Evolutionary conservation across 2,113 vertebrate genomes (phyloP).

Genomic region (Hyaena hyaena): DNA sequence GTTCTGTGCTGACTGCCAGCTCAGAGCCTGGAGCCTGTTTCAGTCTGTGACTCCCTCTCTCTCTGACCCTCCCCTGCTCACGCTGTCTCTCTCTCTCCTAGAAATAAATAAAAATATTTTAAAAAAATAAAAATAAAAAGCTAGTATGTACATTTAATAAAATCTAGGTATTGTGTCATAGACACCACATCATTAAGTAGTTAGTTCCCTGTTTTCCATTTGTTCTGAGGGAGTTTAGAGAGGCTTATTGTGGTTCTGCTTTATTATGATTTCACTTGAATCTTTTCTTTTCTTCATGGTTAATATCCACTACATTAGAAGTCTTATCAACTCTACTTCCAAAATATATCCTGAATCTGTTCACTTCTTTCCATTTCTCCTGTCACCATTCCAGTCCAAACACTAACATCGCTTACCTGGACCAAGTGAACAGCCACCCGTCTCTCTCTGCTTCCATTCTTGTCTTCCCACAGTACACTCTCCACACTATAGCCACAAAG

Average conservation of each 20-base stretch:
- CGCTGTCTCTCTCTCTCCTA: no score
- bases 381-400: background rate
- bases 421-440: background rate
- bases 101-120: no score
- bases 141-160: background rate
- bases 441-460: background rate
- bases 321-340: background rate
- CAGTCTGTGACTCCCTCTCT: no score
- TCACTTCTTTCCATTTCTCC: background rate
- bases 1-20: no score
- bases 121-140: no score
- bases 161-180: background rate
- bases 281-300: conserved; percentile 9
- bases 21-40: no score
- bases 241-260: background rate
- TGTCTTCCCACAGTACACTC: background rate
- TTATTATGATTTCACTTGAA: background rate
- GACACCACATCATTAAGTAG: background rate
- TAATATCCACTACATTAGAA: background rate
- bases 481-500: background rate
- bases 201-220: conserved; percentile 8
- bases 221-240: background rate
- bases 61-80: no score
- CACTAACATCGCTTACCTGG: background rate
- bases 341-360: background rate